Conservation (phyloP, 2,797 vertebrate genomes). For the Meda fulgida region DNA sequence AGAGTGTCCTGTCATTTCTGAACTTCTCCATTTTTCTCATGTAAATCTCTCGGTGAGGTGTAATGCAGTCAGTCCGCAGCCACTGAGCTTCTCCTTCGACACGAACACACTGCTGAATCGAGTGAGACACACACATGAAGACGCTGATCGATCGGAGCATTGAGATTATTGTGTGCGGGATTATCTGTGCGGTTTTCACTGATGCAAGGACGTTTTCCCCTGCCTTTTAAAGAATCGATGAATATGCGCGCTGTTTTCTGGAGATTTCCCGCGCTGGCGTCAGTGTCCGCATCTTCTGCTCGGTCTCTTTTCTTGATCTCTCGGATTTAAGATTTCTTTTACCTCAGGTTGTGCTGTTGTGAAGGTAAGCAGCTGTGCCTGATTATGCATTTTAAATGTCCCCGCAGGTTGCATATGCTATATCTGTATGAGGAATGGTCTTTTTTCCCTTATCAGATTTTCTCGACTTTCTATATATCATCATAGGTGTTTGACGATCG, state of each 20-base stretch:
- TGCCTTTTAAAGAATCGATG: not conserved
- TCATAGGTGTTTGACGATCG: not conserved
- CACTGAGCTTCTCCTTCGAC: conserved; percentile 3
- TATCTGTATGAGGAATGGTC: not conserved
- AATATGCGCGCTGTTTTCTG: not conserved
- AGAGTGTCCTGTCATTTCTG: not conserved
- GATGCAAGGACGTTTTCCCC: not conserved
- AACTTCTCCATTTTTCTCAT: conserved; percentile 10
- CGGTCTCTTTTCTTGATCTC: not conserved
- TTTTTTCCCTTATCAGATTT: not conserved
- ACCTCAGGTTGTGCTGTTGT: not conserved
- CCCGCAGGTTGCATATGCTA: not conserved
- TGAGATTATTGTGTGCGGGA: not conserved
- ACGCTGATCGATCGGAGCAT: not conserved
- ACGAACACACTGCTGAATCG: not conserved
- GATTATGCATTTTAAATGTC: not conserved
- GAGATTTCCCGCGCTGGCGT: not conserved
- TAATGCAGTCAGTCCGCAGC: not conserved
- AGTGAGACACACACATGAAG: not conserved
- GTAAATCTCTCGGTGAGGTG: not conserved
- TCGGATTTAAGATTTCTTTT: not conserved
- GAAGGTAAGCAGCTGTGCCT: conserved; percentile 29
- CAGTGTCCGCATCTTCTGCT: not conserved
- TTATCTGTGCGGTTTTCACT: not conserved
- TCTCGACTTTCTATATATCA: conserved; percentile 1